A percentile compares a stretch with the other conserved stretches of the same genome.
These are phyloP conservation scores for Heliothis virescens DNA, from an alignment of 1,140 invertebrate species.

Conservation along the genomic window DNA sequence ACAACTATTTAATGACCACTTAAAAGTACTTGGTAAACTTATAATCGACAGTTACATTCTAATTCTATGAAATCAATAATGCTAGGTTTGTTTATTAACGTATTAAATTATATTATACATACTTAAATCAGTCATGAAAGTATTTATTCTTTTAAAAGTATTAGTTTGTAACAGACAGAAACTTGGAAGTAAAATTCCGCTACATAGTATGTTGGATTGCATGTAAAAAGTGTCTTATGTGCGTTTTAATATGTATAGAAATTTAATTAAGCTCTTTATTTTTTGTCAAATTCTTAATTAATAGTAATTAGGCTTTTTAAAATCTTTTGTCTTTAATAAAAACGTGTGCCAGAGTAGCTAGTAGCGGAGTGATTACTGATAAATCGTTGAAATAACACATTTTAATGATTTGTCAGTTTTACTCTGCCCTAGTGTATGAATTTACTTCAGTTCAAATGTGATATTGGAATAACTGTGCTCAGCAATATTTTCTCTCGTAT, in stretches of 20 bases:
- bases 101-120: slow-evolving; percentile 1
- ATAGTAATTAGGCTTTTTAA: slow-evolving; percentile 8
- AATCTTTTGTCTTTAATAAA: slow-evolving; percentile 11
- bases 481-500: slow-evolving; percentile 32
- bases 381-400: neutral
- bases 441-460: slow-evolving; percentile 38
- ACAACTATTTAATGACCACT: neutral
- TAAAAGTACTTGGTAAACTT: slow-evolving; percentile 1
- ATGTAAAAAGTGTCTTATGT: slow-evolving; percentile 5
- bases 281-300: slow-evolving; percentile 17
- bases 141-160: neutral
- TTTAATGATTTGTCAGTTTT: neutral
- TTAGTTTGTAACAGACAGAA: no score
- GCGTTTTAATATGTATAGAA: slow-evolving; percentile 7
- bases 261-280: slow-evolving; percentile 7
- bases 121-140: slow-evolving; percentile 16
- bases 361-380: neutral
- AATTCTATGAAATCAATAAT: neutral
- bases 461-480: slow-evolving; percentile 40
- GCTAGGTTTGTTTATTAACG: neutral
- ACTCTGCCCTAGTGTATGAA: slow-evolving; percentile 30
- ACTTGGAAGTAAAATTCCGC: neutral
- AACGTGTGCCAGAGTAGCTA: slow-evolving; percentile 40
- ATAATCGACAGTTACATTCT: neutral
- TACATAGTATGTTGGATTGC: neutral